Base-by-base conservation (phyloP, 2,113 vertebrate species). In the Chunga burmeisteri region DNA sequence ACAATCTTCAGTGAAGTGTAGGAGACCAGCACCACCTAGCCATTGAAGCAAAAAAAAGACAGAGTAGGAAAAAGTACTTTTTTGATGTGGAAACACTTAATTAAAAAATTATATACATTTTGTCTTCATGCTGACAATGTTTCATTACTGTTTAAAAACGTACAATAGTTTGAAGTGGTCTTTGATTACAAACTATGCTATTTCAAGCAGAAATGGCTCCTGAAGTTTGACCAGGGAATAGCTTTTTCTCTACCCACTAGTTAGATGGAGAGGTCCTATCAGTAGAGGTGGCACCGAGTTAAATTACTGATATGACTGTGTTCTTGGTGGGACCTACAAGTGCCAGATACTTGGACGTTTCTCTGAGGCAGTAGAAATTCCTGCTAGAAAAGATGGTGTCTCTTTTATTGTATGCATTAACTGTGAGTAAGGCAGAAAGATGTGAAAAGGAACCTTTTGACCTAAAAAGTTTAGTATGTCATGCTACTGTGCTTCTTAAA, bases 231-330 rank as follows among this genome's bases (percentile, higher is more conserved):
- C 21, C n/a, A 13, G 50, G 12, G 74, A 27, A 26, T 23, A 13
- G 77, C 3, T 63, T 67, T 72, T 36, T 58, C 40, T 19, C 55
- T 63, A 16, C 44, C 25, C 14, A 0, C 44, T 68, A 0, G 34
- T 68, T 26, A 53, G 53, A 11, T 32, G n/a, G n/a, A 49, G 40
- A 47, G 23, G n/a, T 32, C 40, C 47, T 26, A 7, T 23, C 26
- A 11, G 16, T 2, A 7, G 53, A 15, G 52, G 10, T 61, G 79
- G 29, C 21, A 62, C 17, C 7, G 1, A n/a, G 36, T 27, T 61
- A 19, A 56, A 8, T 7, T 25, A 20, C n/a, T 55, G 66, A 2
- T 11, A 2, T 0, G 7, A 3, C 49, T 13, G 10, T 30, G 0
- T 23, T 81, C 29, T 7, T 5, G 0, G 12, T 38, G 32, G 21